phyloP scores from a whole-genome alignment of 2,888 invertebrate species.

The Dicycla oo region DNA sequence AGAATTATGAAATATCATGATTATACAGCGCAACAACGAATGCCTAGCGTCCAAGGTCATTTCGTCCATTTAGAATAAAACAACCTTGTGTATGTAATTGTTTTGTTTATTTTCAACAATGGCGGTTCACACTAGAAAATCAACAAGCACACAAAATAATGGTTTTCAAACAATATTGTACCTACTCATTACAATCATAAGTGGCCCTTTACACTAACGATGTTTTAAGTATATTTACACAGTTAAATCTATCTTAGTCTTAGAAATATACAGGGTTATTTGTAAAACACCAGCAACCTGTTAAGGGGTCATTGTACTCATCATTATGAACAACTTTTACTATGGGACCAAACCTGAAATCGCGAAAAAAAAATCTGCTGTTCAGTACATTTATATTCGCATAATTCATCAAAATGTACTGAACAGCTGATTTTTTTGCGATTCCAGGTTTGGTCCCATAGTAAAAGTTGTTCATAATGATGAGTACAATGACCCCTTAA shows the following conservation, averaged over 20 bases:
- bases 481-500: no score
- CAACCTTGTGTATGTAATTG: constrained; percentile 58
- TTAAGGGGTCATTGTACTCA: no score
- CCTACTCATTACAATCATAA: constrained; percentile 22
- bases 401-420: no score
- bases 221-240: constrained; percentile 49
- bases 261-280: no score
- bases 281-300: no score
- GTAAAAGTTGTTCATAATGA: no score
- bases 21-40: constrained; percentile 65
- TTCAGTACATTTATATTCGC: no score
- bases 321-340: no score
- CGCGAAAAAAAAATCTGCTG: no score
- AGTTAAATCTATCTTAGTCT: constrained; percentile 35
- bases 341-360: no score
- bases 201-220: constrained; percentile 19
- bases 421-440: no score
- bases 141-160: constrained; percentile 25
- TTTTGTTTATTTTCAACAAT: constrained; percentile 67
- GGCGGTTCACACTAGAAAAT: constrained; percentile 42
- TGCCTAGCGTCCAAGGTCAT: constrained; percentile 70
- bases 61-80: constrained; percentile 58
- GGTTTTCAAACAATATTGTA: constrained; percentile 28
- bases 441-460: no score
- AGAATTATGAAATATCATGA: constrained; percentile 75